Base-by-base conservation (phyloP, 2,113 vertebrate species). In the Balaeniceps rex region DNA sequence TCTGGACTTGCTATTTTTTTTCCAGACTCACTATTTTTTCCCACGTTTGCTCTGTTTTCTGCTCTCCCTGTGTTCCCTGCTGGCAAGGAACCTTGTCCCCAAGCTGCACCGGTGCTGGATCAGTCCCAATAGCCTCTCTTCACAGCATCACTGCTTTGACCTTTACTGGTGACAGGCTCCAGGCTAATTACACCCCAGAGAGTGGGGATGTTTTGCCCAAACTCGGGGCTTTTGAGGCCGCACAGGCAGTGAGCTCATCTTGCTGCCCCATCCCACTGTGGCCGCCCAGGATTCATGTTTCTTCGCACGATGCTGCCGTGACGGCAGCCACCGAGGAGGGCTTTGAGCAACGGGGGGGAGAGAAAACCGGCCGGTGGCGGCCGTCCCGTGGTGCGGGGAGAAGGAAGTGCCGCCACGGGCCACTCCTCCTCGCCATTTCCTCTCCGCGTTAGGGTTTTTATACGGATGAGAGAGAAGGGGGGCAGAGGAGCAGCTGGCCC, bases 351-450 rank as follows among this genome's bases (percentile, higher is more conserved):
- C 22, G 16, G 10, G 26, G 42, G 88, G 55, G 49, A 64, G 64
- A 49, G 34, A 31, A 61, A 52, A 36, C 12, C 4, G 29, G 61
- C 77, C 31, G 7, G 28, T 24, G 14, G 54, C 46, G 26, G 83
- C 93, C 44, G 25, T 26, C 63, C 84, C 24, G 1, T 0, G 9
- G 29, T 16, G 4, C 9, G 9, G 70, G 24, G 78, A 96, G 80
- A 88, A 97, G 96, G 95, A 96, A 97, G 94, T 81, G 83, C 64
- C 0, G 69, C 94, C 16, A 29, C 6, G 88, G 87, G 96, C 94
- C 96, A 96, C 96, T 97, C 95, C 96, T 96, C 90, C 92, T 77
- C 69, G 28, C 85, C 94, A 77, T 92, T 97, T 97, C 97, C 97
- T 97, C 86, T 22, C 57, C 4, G 42, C n/a, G 9, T 47, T 63